Conservation (phyloP, 2,113 vertebrate species). For the Edolisoma coerulescens region DNA sequence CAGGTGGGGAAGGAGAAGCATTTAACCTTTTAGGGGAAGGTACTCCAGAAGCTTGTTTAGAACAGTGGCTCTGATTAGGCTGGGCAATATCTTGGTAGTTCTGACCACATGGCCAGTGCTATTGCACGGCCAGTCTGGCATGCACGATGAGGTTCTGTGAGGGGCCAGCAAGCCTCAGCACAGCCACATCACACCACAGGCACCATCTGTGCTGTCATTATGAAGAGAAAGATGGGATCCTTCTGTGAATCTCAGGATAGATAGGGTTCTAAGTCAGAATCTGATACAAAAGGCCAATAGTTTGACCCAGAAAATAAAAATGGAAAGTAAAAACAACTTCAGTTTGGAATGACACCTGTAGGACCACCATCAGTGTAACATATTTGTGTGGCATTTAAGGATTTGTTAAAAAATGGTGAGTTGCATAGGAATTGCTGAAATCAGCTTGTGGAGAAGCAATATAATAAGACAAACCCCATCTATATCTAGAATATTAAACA, state of each 20-base stretch:
- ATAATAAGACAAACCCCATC: background rate
- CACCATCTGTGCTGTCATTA: fast-evolving
- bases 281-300: background rate
- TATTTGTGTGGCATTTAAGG: background rate
- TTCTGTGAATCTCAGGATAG: background rate
- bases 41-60: background rate
- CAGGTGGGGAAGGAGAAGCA: fast-evolving
- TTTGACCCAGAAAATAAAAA: background rate
- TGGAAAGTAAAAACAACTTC: fast-evolving
- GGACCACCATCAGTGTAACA: background rate
- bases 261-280: background rate
- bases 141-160: fast-evolving
- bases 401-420: background rate
- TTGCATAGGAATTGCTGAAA: background rate
- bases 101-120: background rate
- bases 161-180: background rate
- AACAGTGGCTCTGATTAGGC: background rate
- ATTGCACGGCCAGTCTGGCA: fast-evolving
- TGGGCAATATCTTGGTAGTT: background rate
- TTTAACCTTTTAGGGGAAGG: background rate
- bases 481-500: background rate
- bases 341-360: background rate
- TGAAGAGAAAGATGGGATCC: background rate
- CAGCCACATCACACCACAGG: background rate
- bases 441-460: background rate